A percentile compares a stretch with the other conserved stretches of the same genome.
Evolutionary conservation across 2,888 invertebrate species (phyloP).

Genomic region (Nomada fabriciana): DNA sequence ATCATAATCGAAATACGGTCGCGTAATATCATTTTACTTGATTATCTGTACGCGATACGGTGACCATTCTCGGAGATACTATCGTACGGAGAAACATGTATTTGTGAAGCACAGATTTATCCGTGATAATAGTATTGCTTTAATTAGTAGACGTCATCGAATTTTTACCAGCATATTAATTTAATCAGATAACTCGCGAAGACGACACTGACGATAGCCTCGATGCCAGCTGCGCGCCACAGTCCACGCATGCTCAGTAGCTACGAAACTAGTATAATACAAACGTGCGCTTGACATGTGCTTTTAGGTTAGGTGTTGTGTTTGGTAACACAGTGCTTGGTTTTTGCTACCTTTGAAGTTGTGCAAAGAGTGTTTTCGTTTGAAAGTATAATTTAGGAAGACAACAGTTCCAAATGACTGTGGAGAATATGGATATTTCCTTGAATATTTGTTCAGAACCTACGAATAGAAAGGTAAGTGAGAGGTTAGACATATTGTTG

Average conservation of each 20-base stretch:
- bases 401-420: constrained; percentile 65
- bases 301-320: constrained; percentile 51
- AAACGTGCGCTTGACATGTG: constrained; percentile 47
- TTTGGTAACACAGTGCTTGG: neutral
- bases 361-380: constrained; percentile 6
- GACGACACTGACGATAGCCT: constrained; percentile 29
- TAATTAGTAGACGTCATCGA: neutral
- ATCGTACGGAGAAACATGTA: neutral
- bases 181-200: neutral
- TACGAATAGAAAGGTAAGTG: constrained; percentile 72
- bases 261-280: neutral
- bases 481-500: constrained; percentile 67
- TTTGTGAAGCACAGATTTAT: neutral
- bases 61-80: neutral
- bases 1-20: constrained; percentile 9
- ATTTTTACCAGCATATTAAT: neutral
- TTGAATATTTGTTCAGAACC: constrained; percentile 76
- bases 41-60: neutral
- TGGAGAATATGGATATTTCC: constrained; percentile 79
- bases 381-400: constrained; percentile 5
- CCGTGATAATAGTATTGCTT: neutral
- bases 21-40: neutral
- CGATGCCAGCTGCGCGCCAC: constrained; percentile 30
- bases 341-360: constrained; percentile 6
- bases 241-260: constrained; percentile 53